These are phyloP conservation scores for Ephydatia muelleri DNA, from an alignment of 37 sponge, comb jelly and placozoan genomes.

Conservation along the genomic window DNA sequence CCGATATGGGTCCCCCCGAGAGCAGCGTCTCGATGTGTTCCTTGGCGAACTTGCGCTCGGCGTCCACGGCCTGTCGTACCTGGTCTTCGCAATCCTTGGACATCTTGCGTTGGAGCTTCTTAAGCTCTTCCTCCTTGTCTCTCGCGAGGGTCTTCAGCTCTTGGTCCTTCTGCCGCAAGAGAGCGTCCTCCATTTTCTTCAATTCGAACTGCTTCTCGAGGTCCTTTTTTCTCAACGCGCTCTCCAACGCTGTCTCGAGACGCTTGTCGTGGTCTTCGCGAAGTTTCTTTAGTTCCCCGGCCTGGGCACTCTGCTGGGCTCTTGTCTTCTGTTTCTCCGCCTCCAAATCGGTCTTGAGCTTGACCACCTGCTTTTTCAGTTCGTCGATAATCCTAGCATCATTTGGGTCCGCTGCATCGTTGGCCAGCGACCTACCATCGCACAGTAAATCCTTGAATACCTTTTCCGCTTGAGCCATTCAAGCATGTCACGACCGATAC, in stretches of 20 bases:
- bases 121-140: conserved; percentile 71
- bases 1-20: conserved; percentile 28
- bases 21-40: conserved; percentile 27
- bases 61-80: conserved; percentile 28
- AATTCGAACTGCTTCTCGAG: conserved; percentile 58
- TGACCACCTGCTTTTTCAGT: conserved; percentile 48
- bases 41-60: conserved; percentile 18
- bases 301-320: conserved; percentile 32
- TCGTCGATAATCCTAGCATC: conserved; percentile 60
- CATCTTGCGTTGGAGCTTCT: conserved; percentile 30
- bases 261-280: conserved; percentile 61
- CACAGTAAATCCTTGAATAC: conserved; percentile 53
- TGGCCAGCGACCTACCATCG: conserved; percentile 40
- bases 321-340: conserved; percentile 55
- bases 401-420: conserved; percentile 49
- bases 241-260: conserved; percentile 41
- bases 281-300: conserved; percentile 29
- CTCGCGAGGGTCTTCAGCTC: conserved; percentile 42
- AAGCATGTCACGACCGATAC: not conserved
- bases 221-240: conserved; percentile 38
- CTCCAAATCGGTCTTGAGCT: conserved; percentile 51
- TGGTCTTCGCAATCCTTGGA: conserved; percentile 46
- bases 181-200: conserved; percentile 50
- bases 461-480: conserved; percentile 52
- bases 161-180: conserved; percentile 45